These are phyloP conservation scores for Drosophila funebris DNA, from an alignment of 1,140 invertebrate species.

Conservation along the genomic window DNA sequence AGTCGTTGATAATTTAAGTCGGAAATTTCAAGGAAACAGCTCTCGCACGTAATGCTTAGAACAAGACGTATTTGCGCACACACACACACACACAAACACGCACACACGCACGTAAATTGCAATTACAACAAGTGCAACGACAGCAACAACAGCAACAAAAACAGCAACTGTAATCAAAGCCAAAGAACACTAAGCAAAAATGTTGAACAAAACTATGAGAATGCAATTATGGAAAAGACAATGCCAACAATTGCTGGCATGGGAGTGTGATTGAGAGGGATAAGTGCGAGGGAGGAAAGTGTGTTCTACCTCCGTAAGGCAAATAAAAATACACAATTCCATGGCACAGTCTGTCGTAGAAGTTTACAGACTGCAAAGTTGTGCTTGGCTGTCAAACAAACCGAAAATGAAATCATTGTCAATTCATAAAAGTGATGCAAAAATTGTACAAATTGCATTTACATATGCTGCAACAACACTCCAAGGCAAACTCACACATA, in stretches of 20 bases:
- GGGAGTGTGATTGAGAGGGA: not conserved
- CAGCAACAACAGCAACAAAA: conserved; percentile 43
- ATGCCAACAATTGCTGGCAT: conserved; percentile 7
- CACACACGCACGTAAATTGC: conserved; percentile 52
- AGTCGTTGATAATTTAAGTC: conserved; percentile 79
- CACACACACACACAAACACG: not conserved
- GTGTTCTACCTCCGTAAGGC: no score
- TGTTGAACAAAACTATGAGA: conserved; percentile 52
- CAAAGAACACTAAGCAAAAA: conserved; percentile 50
- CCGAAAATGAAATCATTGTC: conserved; percentile 80
- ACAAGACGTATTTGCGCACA: conserved; percentile 27
- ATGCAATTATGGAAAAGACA: conserved; percentile 72
- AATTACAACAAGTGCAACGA: conserved; percentile 72
- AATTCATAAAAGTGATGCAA: conserved; percentile 78
- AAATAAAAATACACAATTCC: conserved; percentile 60
- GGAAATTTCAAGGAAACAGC: conserved; percentile 73
- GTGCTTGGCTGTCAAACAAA: conserved; percentile 68
- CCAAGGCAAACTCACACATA: conserved; percentile 7
- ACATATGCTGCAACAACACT: conserved; percentile 64
- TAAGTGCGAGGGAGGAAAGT: not conserved
- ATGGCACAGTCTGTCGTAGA: conserved; percentile 44
- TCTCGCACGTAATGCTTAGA: conserved; percentile 57
- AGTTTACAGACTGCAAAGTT: conserved; percentile 53
- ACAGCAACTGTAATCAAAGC: conserved; percentile 67
- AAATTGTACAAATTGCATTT: conserved; percentile 79